A percentile compares a stretch with the other conserved stretches of the same genome.
Evolutionary conservation across 2,113 vertebrate genomes (phyloP).

Genomic region (Canis aureus): DNA sequence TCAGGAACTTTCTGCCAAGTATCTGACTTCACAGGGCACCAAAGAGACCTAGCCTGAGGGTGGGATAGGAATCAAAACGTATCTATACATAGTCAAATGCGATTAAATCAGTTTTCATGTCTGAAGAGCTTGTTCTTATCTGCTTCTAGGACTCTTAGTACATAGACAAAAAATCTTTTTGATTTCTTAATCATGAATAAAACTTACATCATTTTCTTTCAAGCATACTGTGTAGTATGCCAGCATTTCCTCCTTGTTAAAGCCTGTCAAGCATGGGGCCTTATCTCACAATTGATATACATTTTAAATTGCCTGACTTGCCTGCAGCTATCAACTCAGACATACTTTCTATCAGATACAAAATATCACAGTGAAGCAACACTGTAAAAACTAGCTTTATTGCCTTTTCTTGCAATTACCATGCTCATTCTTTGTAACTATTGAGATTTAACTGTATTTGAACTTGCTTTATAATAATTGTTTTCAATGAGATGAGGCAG

Average conservation of each 20-base stretch:
- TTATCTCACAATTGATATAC: conserved; percentile 48
- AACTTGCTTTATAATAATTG: conserved; percentile 32
- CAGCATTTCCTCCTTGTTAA: conserved; percentile 59
- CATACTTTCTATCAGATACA: conserved; percentile 64
- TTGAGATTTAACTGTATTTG: not conserved
- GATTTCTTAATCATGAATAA: conserved; percentile 46
- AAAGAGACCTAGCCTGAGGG: not conserved
- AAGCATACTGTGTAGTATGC: not conserved
- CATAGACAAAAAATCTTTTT: not conserved
- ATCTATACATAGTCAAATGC: not conserved
- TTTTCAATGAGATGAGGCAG: not conserved
- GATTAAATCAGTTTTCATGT: not conserved
- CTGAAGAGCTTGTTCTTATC: not conserved
- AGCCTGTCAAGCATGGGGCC: not conserved
- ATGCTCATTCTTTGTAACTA: conserved; percentile 69
- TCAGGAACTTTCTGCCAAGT: not conserved
- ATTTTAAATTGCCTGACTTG: conserved; percentile 70
- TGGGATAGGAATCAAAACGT: not conserved
- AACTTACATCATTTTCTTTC: conserved; percentile 24
- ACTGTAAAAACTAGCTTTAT: conserved; percentile 61
- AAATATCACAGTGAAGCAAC: conserved; percentile 57
- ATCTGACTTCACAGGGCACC: conserved; percentile 34
- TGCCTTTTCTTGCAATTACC: conserved; percentile 62
- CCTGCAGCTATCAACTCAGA: conserved; percentile 64
- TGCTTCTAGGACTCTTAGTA: not conserved